These are phyloP conservation scores for Rhabdornis inornatus DNA, from an alignment of 2,113 vertebrate species.

Conservation along the genomic window DNA sequence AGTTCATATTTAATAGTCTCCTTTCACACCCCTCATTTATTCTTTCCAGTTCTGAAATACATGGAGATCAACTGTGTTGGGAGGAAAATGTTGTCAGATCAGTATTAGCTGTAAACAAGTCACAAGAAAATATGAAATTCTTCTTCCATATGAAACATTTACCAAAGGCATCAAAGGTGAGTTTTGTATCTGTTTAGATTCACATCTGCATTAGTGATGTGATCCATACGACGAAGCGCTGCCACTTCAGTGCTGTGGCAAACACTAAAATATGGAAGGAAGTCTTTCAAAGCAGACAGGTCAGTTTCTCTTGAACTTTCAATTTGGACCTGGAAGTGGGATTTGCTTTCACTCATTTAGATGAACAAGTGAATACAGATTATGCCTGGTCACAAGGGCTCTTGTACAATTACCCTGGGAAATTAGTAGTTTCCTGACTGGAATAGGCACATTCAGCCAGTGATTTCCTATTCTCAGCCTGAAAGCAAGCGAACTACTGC, in stretches of 20 bases:
- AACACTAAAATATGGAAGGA: not conserved
- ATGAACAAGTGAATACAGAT: not conserved
- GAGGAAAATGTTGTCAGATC: not conserved
- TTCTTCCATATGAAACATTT: not conserved
- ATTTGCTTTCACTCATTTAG: not conserved
- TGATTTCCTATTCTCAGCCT: not conserved
- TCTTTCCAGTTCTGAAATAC: not conserved
- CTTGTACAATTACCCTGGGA: not conserved
- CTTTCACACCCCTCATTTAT: not conserved
- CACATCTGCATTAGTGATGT: not conserved
- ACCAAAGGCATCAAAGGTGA: not conserved
- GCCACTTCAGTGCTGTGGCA: not conserved
- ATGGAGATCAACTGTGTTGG: not conserved
- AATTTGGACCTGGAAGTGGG: not conserved
- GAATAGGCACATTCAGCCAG: not conserved
- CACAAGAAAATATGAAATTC: not conserved
- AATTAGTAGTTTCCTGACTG: not conserved
- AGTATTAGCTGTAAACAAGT: not conserved
- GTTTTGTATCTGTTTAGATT: not conserved
- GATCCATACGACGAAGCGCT: fast-evolving
- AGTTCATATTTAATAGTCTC: not conserved
- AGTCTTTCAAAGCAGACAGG: not conserved
- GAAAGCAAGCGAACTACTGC: not conserved
- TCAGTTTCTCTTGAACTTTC: not conserved
- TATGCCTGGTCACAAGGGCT: not conserved